These are phyloP conservation scores for Isoperla grammatica DNA, from an alignment of 2,888 invertebrate genomes.

Conservation along the genomic window DNA sequence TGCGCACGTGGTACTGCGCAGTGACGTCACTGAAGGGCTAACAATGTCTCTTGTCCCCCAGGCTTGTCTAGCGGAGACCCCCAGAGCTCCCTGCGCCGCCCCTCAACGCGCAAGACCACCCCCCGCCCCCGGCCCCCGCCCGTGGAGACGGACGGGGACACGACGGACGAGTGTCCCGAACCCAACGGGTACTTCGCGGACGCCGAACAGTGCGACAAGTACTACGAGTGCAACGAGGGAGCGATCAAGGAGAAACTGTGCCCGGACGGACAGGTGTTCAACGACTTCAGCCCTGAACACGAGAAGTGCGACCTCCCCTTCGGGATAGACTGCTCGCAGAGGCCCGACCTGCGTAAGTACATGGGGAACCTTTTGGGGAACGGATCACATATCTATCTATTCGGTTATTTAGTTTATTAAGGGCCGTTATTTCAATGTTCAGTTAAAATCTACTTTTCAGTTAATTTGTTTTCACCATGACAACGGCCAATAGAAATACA, in stretches of 20 bases:
- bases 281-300: slow-evolving; percentile 72
- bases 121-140: slow-evolving; percentile 38
- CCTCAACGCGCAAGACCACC: slow-evolving; percentile 2
- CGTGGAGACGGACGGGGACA: slow-evolving; percentile 25
- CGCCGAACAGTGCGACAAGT: slow-evolving; percentile 82
- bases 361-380: neutral
- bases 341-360: slow-evolving; percentile 75
- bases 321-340: slow-evolving; percentile 75
- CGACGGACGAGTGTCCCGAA: slow-evolving; percentile 69
- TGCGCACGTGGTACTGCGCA: too few relatives aligned
- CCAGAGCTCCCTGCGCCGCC: slow-evolving; percentile 31
- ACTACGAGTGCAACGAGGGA: slow-evolving; percentile 71
- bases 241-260: slow-evolving; percentile 69
- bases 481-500: too few relatives aligned
- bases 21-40: too few relatives aligned
- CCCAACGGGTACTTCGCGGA: slow-evolving; percentile 79
- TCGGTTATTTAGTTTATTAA: too few relatives aligned
- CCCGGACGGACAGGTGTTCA: slow-evolving; percentile 86
- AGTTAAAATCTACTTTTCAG: too few relatives aligned
- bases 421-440: too few relatives aligned
- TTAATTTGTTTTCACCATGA: too few relatives aligned
- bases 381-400: too few relatives aligned
- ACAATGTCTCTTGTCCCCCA: too few relatives aligned
- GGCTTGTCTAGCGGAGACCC: neutral
- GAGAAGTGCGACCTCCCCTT: slow-evolving; percentile 86